Conservation (phyloP, 2,797 vertebrate genomes). For the Prunella strophiata region DNA sequence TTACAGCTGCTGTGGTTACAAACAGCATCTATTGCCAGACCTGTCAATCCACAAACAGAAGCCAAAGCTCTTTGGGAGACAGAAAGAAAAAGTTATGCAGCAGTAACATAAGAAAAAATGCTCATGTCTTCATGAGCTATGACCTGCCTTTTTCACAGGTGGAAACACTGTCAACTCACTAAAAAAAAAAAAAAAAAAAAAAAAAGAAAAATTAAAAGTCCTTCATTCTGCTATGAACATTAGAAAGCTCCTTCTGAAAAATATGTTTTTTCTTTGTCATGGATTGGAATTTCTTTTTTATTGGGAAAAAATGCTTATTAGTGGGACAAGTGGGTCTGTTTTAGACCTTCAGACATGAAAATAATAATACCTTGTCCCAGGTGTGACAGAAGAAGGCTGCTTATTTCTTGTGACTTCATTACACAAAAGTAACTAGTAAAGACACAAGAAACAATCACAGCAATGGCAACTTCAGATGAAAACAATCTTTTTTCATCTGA, state of each 20-base stretch:
- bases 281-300: background rate
- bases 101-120: background rate
- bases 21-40: background rate
- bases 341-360: background rate
- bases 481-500: background rate
- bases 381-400: background rate
- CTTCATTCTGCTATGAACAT: background rate
- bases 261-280: background rate
- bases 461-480: background rate
- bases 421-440: background rate
- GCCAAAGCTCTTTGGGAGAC: background rate
- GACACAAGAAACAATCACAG: background rate
- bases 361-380: background rate
- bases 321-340: background rate
- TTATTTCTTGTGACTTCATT: background rate
- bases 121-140: background rate
- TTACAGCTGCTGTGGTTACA: constrained; percentile 4
- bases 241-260: background rate
- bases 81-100: background rate
- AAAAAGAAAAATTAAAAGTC: background rate
- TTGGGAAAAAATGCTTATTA: background rate
- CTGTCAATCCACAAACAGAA: constrained; percentile 34
- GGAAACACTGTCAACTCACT: constrained; percentile 6
- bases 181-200: background rate
- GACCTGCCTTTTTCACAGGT: constrained; percentile 45